These are phyloP conservation scores for Apogon hyalosoma DNA, from an alignment of 2,797 vertebrate genomes.

Conservation along the genomic window DNA sequence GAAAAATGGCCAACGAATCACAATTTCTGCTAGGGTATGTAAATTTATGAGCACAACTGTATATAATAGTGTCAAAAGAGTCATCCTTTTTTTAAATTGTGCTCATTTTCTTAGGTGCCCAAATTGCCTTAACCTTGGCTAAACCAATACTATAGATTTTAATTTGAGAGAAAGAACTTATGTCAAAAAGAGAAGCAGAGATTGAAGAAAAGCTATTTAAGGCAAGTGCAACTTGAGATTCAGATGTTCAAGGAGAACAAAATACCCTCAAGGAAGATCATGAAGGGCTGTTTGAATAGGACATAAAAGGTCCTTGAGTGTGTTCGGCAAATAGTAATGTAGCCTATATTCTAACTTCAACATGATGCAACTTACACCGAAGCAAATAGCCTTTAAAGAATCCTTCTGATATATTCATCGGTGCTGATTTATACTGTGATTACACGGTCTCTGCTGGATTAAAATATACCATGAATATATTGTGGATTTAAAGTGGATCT, in stretches of 20 bases:
- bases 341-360: constrained; percentile 29
- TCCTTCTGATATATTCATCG: constrained; percentile 37
- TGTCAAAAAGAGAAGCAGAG: constrained; percentile 63
- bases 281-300: constrained; percentile 41
- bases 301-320: constrained; percentile 53
- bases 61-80: not conserved
- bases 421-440: constrained; percentile 28
- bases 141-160: constrained; percentile 70
- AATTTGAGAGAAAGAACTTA: constrained; percentile 60
- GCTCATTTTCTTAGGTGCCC: not conserved
- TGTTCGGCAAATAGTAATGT: constrained; percentile 30
- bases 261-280: constrained; percentile 62
- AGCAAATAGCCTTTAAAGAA: constrained; percentile 28
- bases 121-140: constrained; percentile 60
- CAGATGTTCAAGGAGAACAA: constrained; percentile 72
- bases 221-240: constrained; percentile 76
- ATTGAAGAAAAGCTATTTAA: constrained; percentile 75
- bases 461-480: constrained; percentile 27
- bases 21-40: no score
- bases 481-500: constrained; percentile 51
- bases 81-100: constrained; percentile 3
- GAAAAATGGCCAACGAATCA: no score
- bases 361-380: constrained; percentile 31
- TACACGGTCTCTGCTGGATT: constrained; percentile 8
- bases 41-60: no score